Evolutionary conservation across 2,113 vertebrate species (phyloP), one percentile per base, ranked within the genome.

Genomic region (Pachycephala philippinensis): DNA sequence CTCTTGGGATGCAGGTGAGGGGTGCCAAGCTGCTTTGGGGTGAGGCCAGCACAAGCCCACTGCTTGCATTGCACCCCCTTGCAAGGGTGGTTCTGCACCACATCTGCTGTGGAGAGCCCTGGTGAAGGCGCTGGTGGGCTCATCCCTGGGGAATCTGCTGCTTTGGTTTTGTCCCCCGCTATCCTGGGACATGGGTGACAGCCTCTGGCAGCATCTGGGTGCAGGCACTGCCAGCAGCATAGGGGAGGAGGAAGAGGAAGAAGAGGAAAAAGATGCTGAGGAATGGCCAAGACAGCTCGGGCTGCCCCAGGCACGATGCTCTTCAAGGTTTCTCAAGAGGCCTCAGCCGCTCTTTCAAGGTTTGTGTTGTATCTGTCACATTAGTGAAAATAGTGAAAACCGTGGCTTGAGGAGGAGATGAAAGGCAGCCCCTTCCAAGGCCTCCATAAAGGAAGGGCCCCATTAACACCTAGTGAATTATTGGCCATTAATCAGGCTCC

Each of bases 401-500:
- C 31, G 37, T 49, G 4, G 84, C 92, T 95, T 53, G 63, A 59
- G 79, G 86, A 93, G 53, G 84, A 95, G 95, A 95, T 96, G 86
- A 93, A 93, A 92, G 94, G 95, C 87, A 87, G 96, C 76, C 84
- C 77, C 59, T 94, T 89, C 79, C 26, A 13, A 44, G 56, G 69
- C 72, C 87, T 91, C 84, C 81, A 59, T 95, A 93, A 97, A 88
- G 91, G 53, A 87, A 95, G 92, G 93, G 90, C 50, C 94, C 95
- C 92, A 89, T 97, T 97, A 97, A 96, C 96, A 97, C 96, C 95
- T 95, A 88, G 90, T 97, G 97, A 97, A 97, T 97, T 97, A 96
- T 94, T 96, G 87, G 92, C 95, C 96, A 95, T 97, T 97, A 97
- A 97, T 97, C 97, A 97, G 89, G 76, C 85, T 92, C 81, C 1